These are phyloP conservation scores for Ecdyonurus torrentis DNA, from an alignment of 2,888 invertebrate genomes.

Conservation along the genomic window DNA sequence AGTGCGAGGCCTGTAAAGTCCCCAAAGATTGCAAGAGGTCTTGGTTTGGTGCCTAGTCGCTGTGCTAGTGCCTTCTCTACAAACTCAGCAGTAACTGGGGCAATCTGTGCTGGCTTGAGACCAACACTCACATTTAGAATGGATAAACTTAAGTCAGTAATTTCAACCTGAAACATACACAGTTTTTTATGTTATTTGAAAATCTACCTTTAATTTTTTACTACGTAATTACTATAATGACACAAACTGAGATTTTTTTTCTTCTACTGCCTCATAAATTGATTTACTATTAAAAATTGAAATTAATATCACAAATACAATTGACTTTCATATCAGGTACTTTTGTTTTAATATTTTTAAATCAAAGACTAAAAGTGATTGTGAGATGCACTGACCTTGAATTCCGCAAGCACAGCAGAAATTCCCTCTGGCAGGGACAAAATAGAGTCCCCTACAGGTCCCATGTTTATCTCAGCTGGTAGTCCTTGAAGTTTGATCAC, in stretches of 20 bases:
- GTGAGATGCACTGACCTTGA: too few relatives aligned
- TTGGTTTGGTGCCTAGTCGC: not conserved
- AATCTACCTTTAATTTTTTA: too few relatives aligned
- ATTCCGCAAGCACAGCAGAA: slow-evolving; percentile 7
- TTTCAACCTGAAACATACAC: not conserved
- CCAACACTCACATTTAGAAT: not conserved
- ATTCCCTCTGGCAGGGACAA: slow-evolving; percentile 3
- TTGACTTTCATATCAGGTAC: too few relatives aligned
- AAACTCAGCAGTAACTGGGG: not conserved
- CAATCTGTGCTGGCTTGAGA: not conserved
- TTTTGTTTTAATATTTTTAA: too few relatives aligned
- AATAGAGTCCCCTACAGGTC: not conserved
- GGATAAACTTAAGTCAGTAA: not conserved
- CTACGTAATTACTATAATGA: too few relatives aligned
- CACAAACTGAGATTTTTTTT: too few relatives aligned
- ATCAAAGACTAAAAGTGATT: too few relatives aligned
- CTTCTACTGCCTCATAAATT: too few relatives aligned
- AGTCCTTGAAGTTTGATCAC: not conserved
- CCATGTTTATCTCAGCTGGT: not conserved
- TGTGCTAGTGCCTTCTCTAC: not conserved
- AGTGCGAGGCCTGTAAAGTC: not conserved
- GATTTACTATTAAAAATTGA: too few relatives aligned
- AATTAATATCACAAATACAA: too few relatives aligned
- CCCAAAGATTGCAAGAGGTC: not conserved
- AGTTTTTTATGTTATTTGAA: too few relatives aligned